These are phyloP conservation scores for Sebastes oblongus DNA, from an alignment of 2,797 vertebrate species.

Conservation along the genomic window DNA sequence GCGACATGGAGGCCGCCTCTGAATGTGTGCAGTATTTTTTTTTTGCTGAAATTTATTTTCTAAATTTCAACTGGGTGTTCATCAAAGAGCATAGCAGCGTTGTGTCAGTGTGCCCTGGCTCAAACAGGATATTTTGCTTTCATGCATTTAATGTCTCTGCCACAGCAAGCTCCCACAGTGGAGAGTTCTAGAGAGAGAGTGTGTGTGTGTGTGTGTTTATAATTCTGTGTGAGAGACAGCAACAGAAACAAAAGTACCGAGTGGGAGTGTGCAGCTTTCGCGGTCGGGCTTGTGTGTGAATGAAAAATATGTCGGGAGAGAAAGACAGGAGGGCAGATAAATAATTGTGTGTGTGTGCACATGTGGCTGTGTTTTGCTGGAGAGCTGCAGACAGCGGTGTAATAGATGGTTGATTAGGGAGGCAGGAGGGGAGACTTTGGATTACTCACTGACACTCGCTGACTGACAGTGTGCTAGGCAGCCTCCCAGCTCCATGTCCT, in stretches of 20 bases:
- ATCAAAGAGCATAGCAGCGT: slow-evolving; percentile 28
- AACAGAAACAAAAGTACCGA: slow-evolving; percentile 2
- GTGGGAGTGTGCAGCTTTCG: slow-evolving; percentile 6
- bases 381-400: slow-evolving; percentile 34
- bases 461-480: slow-evolving; percentile 32
- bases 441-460: slow-evolving; percentile 41
- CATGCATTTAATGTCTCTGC: slow-evolving; percentile 44
- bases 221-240: slow-evolving; percentile 17
- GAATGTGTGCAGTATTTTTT: slow-evolving; percentile 11
- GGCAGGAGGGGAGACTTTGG: slow-evolving; percentile 34
- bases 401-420: slow-evolving; percentile 56
- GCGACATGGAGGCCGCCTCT: not conserved
- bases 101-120: slow-evolving; percentile 32
- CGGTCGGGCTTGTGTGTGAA: not conserved
- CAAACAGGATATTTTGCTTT: slow-evolving; percentile 41
- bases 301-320: not conserved
- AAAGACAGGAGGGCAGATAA: slow-evolving; percentile 26
- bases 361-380: slow-evolving; percentile 35
- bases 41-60: slow-evolving; percentile 17
- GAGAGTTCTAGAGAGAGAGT: slow-evolving; percentile 9
- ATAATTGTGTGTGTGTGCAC: slow-evolving; percentile 12
- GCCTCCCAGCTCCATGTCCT: not conserved
- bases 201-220: slow-evolving; percentile 10
- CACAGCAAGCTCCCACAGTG: slow-evolving; percentile 20
- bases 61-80: slow-evolving; percentile 11